phyloP scores from a whole-genome alignment of 2,113 vertebrate species.

The Philantomba maxwellii region DNA sequence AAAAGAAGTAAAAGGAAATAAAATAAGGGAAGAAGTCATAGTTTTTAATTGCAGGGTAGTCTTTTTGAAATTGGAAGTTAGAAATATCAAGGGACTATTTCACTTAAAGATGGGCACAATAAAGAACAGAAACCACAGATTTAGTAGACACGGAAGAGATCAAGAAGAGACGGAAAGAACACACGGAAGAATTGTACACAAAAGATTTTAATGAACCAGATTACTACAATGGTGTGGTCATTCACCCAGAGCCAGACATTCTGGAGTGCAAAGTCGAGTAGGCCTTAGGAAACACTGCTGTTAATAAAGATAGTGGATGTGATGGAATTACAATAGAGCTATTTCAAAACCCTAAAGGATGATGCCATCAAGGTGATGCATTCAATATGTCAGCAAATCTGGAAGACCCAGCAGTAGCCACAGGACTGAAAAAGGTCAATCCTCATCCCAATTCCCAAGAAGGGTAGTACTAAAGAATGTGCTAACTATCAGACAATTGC shows the following conservation, averaged over 20 bases:
- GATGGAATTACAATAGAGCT: background rate
- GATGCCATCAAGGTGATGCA: background rate
- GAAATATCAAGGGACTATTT: background rate
- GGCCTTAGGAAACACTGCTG: background rate
- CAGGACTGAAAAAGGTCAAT: background rate
- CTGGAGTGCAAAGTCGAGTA: background rate
- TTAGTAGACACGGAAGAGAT: background rate
- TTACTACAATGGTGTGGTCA: background rate
- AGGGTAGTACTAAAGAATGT: background rate
- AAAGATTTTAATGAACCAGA: background rate
- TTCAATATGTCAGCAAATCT: background rate
- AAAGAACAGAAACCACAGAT: background rate
- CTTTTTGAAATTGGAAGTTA: background rate
- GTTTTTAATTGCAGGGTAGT: background rate
- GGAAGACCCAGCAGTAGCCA: background rate
- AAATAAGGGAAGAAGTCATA: background rate
- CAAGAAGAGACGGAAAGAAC: background rate
- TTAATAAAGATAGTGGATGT: background rate
- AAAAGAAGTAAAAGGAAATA: background rate
- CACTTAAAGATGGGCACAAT: background rate
- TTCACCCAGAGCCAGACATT: background rate
- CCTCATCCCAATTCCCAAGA: background rate
- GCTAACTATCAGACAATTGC: background rate
- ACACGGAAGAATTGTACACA: background rate
- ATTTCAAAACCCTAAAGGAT: background rate